Evolutionary conservation across 2,888 invertebrate genomes (phyloP).

Genomic region (Mamestra brassicae): DNA sequence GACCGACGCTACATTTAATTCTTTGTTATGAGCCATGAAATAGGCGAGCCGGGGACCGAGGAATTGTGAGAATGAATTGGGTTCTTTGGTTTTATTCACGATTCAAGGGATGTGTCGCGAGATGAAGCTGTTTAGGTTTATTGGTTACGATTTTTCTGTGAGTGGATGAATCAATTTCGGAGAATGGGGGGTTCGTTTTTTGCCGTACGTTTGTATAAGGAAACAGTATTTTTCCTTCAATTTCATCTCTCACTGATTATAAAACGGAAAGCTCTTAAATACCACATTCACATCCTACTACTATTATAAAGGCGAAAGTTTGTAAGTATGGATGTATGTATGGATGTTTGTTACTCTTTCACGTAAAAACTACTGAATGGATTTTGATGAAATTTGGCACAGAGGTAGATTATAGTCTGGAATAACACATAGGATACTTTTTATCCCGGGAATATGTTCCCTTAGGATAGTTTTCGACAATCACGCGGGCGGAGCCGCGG

Average conservation of each 20-base stretch:
- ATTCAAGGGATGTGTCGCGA: conserved; percentile 49
- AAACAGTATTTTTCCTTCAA: not conserved
- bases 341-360: too few relatives aligned
- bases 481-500: too few relatives aligned
- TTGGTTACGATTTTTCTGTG: conserved; percentile 56
- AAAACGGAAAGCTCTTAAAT: too few relatives aligned
- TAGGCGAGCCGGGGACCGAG: conserved; percentile 56
- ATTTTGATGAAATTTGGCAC: too few relatives aligned
- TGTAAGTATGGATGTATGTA: too few relatives aligned
- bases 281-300: too few relatives aligned
- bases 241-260: not conserved
- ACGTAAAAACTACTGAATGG: too few relatives aligned
- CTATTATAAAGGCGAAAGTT: too few relatives aligned
- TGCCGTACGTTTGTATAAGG: conserved; percentile 33
- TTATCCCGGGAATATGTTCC: too few relatives aligned
- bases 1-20: conserved; percentile 84
- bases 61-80: conserved; percentile 61
- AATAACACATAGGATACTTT: too few relatives aligned
- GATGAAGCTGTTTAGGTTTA: conserved; percentile 62
- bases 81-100: conserved; percentile 63
- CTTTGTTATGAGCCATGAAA: conserved; percentile 73
- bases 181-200: conserved; percentile 25
- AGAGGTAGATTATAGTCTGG: too few relatives aligned
- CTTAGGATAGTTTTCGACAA: too few relatives aligned
- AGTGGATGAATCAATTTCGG: conserved; percentile 52